These are phyloP conservation scores for Lacerta agilis DNA, from an alignment of 2,797 vertebrate genomes.

Conservation along the genomic window DNA sequence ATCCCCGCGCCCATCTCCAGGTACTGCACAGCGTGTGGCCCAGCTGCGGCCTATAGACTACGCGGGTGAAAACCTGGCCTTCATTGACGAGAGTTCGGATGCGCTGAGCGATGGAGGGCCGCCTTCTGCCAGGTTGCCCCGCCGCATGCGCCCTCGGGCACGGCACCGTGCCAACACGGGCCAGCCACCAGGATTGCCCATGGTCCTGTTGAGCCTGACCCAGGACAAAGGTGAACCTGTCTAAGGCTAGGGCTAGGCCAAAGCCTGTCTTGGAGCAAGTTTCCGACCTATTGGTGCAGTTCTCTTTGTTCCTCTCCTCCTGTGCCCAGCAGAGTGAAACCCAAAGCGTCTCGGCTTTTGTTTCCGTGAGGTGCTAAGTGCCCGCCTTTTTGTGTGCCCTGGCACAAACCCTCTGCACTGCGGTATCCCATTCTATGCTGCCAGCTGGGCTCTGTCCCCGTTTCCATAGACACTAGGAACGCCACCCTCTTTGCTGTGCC, in stretches of 20 bases:
- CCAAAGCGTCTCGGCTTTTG: not conserved
- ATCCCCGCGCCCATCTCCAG: constrained; percentile 38
- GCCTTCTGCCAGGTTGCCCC: constrained; percentile 30
- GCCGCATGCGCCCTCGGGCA: constrained; percentile 47
- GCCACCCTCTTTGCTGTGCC: not conserved
- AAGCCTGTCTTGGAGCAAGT: not conserved
- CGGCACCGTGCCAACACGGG: constrained; percentile 21
- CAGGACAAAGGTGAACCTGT: constrained; percentile 75
- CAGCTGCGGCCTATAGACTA: constrained; percentile 82
- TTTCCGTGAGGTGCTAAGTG: constrained; percentile 16
- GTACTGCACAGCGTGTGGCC: constrained; percentile 48
- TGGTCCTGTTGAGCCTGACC: constrained; percentile 65
- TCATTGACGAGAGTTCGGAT: constrained; percentile 93
- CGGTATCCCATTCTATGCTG: not conserved
- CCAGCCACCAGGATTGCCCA: constrained; percentile 45
- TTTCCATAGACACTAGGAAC: not conserved
- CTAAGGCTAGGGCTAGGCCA: constrained; percentile 43
- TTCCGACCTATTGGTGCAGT: not conserved
- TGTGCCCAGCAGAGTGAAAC: too few relatives aligned
- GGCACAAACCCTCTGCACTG: not conserved
- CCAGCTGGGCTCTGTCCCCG: not conserved
- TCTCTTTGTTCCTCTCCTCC: not conserved
- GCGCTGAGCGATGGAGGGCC: constrained; percentile 82
- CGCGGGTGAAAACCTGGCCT: constrained; percentile 89
- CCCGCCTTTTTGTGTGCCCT: not conserved